Evolutionary conservation across 2,113 vertebrate genomes (phyloP), one percentile per base, ranked within the genome.

Genomic region (Caloenas nicobarica): DNA sequence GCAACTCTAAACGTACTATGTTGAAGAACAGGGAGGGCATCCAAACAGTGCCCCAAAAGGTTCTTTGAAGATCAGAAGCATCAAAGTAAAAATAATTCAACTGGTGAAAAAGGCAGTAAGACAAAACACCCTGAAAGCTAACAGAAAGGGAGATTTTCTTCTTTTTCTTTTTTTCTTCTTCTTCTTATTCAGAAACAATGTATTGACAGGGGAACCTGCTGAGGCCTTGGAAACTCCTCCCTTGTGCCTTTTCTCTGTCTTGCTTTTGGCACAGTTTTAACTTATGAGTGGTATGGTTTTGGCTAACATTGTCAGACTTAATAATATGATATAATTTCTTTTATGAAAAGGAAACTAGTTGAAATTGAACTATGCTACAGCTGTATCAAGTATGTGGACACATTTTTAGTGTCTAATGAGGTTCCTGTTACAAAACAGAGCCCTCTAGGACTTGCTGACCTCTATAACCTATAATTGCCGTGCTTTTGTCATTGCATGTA

Each of bases 341-440:
- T 68, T 93, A 71, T 64, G 60, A 78, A 89, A 93, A 93, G 94
- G 94, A 97, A 95, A 71, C 91, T 85, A 66, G 7, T 34, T 87
- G 89, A 82, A 92, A 85, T 92, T 89, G 87, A 96, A 58, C 86
- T 85, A 57, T 64, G 46, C 54, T 91, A 82, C 90, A 96, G 91
- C 93, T 97, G 91, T 93, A 92, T 81, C 69, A 94, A 89, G 86
- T 87, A 92, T 81, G 86, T 0, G 3, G 86, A 87, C 77, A 66
- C 70, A 79, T 85, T 96, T 96, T 92, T 93, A 92, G 66, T 28
- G 40, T 36, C 86, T 89, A 92, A 91, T 84, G 81, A 87, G 86
- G 58, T 94, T 95, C 90, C 72, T 94, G 92, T 93, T 91, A 72
- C 81, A 89, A 94, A 96, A 81, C 70, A 86, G 95, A 87, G 66